A percentile compares a stretch with the other conserved stretches of the same genome.
phyloP scores from a whole-genome alignment of 2,797 vertebrate genomes.

The Hyperoplus lanceolatus region DNA sequence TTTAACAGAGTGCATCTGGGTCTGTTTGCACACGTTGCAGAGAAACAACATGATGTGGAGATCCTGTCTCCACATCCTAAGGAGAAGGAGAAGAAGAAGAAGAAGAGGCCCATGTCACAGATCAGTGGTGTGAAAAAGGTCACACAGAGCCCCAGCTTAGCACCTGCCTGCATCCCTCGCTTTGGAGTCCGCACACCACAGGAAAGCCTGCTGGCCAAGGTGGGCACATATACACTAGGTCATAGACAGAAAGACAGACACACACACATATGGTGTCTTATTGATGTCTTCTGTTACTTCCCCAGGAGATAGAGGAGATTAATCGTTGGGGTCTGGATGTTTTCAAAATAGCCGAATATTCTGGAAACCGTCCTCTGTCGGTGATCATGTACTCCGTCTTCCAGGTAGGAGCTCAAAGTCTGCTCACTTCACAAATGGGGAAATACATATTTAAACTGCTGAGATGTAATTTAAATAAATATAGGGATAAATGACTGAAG shows the following conservation, averaged over 20 bases:
- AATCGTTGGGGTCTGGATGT: slow-evolving; percentile 94
- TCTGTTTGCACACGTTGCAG: slow-evolving; percentile 73
- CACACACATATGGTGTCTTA: slow-evolving; percentile 12
- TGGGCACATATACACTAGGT: slow-evolving; percentile 51
- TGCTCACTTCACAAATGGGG: background rate
- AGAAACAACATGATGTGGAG: slow-evolving; percentile 94
- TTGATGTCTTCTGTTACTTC: slow-evolving; percentile 24
- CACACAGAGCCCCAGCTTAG: slow-evolving; percentile 80
- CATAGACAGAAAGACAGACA: background rate
- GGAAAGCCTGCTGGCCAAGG: slow-evolving; percentile 90
- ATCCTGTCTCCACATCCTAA: slow-evolving; percentile 81
- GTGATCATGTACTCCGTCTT: slow-evolving; percentile 94
- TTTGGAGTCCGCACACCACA: slow-evolving; percentile 91
- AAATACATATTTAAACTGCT: background rate
- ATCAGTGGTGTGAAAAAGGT: slow-evolving; percentile 90
- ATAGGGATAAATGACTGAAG: background rate
- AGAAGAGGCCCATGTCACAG: slow-evolving; percentile 89
- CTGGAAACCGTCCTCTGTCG: slow-evolving; percentile 91
- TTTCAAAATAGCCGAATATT: slow-evolving; percentile 92
- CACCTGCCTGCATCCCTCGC: slow-evolving; percentile 85
- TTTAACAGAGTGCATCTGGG: background rate
- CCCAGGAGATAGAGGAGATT: slow-evolving; percentile 91
- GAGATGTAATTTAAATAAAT: background rate
- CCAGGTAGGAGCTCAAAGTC: slow-evolving; percentile 84
- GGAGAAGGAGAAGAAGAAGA: slow-evolving; percentile 91